Evolutionary conservation across 2,113 vertebrate species (phyloP).

Genomic region (Rhagologus leucostigma): DNA sequence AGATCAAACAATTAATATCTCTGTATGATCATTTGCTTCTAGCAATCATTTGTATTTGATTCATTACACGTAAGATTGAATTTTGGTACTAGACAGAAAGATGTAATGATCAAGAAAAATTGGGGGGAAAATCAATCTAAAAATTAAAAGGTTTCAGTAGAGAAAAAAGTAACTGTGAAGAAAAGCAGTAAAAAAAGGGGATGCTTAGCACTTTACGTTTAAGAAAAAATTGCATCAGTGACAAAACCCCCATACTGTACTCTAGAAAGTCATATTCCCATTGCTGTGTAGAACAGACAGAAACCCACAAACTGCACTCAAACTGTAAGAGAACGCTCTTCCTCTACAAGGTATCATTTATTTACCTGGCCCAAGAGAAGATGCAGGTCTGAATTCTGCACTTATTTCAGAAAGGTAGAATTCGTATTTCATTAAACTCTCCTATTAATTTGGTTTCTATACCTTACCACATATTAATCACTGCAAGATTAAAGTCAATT

Average conservation of each 20-base stretch:
- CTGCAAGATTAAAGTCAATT: neutral
- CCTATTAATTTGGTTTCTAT: neutral
- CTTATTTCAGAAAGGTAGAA: neutral
- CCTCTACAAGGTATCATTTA: neutral
- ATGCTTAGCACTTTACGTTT: neutral
- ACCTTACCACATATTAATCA: neutral
- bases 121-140: neutral
- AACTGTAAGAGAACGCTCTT: neutral
- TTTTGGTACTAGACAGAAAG: neutral
- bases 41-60: neutral
- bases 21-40: neutral
- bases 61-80: neutral
- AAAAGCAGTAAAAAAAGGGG: neutral
- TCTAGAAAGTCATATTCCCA: neutral
- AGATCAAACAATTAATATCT: neutral
- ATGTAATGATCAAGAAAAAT: neutral
- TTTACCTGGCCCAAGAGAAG: neutral
- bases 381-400: neutral
- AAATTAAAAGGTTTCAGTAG: neutral
- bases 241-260: accelerated
- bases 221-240: neutral
- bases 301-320: neutral
- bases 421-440: neutral
- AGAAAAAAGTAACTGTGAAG: neutral
- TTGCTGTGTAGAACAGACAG: neutral